Evolutionary conservation across 2,113 vertebrate species (phyloP).

Genomic region (Ia io): DNA sequence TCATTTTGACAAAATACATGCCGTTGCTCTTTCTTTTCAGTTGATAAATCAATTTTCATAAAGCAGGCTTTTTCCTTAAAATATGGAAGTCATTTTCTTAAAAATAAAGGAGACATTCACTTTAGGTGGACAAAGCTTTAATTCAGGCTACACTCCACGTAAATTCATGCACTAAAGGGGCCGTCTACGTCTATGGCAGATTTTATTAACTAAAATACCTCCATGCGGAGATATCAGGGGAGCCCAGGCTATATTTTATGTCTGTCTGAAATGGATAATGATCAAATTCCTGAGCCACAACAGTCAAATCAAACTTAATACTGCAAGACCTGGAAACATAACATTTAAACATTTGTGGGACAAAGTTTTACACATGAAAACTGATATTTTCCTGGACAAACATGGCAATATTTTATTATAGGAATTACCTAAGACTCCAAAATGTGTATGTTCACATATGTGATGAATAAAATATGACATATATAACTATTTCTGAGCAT

Average conservation of each 20-base stretch:
- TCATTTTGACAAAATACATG: slow-evolving; percentile 51
- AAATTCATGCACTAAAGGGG: slow-evolving; percentile 1
- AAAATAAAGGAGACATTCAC: slow-evolving; percentile 12
- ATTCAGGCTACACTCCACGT: slow-evolving; percentile 30
- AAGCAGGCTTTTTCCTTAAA: slow-evolving; percentile 37
- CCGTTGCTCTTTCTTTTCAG: slow-evolving; percentile 34
- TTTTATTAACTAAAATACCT: slow-evolving; percentile 48
- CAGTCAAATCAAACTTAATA: not conserved
- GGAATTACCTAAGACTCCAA: slow-evolving; percentile 55
- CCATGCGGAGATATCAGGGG: not conserved
- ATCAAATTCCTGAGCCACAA: slow-evolving; percentile 18
- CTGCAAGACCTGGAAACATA: not conserved
- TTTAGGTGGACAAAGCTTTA: slow-evolving; percentile 56
- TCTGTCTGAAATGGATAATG: not conserved
- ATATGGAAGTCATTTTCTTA: slow-evolving; percentile 60
- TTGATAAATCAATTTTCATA: slow-evolving; percentile 47
- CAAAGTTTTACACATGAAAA: slow-evolving; percentile 10
- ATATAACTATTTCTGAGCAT: slow-evolving; percentile 48
- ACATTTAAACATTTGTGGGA: not conserved
- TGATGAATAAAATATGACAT: slow-evolving; percentile 57
- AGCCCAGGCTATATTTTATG: slow-evolving; percentile 1
- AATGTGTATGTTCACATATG: slow-evolving; percentile 54
- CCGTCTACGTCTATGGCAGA: not conserved
- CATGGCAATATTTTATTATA: slow-evolving; percentile 46
- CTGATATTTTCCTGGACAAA: not conserved